These are phyloP conservation scores for Drosophila yooni DNA, from an alignment of 2,888 invertebrate genomes.

Conservation along the genomic window DNA sequence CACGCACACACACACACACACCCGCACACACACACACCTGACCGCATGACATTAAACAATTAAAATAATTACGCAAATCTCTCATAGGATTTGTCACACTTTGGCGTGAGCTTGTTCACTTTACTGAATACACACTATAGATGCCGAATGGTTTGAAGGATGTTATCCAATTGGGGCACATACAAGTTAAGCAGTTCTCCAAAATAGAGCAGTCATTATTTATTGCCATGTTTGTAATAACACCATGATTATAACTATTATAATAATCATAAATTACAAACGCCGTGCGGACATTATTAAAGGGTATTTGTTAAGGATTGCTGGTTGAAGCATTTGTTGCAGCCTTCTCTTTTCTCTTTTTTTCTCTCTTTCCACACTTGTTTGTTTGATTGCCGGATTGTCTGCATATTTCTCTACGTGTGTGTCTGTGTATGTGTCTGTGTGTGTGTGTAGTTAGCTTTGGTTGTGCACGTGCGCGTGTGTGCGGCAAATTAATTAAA, in stretches of 20 bases:
- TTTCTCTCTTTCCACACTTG: constrained; percentile 27
- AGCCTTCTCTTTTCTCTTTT: not conserved
- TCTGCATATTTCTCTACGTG: constrained; percentile 10
- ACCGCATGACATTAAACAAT: constrained; percentile 81
- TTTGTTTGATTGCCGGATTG: constrained; percentile 46
- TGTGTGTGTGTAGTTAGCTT: constrained; percentile 15
- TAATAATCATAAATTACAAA: not conserved
- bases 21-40: constrained; percentile 45
- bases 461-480: constrained; percentile 13
- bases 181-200: not conserved
- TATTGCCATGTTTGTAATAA: not conserved
- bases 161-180: not conserved
- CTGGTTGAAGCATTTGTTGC: not conserved
- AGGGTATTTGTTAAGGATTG: constrained; percentile 5
- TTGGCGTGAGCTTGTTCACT: constrained; percentile 42
- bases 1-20: constrained; percentile 22
- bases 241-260: not conserved
- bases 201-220: too few relatives aligned
- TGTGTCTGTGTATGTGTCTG: constrained; percentile 16
- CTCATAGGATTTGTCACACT: constrained; percentile 74
- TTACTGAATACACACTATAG: constrained; percentile 12
- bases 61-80: constrained; percentile 79
- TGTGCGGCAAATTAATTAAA: constrained; percentile 67
- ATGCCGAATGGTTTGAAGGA: constrained; percentile 8
- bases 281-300: not conserved